phyloP scores from a whole-genome alignment of 2,888 invertebrate genomes.

The Gymnosoma rotundatum region DNA sequence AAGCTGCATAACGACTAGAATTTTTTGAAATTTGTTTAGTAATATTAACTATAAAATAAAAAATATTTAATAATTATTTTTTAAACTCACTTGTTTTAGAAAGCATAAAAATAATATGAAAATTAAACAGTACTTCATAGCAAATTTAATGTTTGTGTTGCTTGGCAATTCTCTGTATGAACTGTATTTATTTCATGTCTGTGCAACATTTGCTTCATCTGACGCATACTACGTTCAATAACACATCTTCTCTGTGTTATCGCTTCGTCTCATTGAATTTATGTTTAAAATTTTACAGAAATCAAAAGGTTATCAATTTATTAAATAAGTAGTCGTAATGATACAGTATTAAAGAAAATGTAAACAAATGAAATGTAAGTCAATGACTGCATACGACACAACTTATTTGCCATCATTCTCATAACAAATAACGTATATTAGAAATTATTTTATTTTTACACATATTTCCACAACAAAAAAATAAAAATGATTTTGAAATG shows the following conservation, averaged over 20 bases:
- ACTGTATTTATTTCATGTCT: conserved; percentile 59
- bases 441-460: too few relatives aligned
- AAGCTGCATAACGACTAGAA: conserved; percentile 53
- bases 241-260: conserved; percentile 31
- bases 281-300: conserved; percentile 40
- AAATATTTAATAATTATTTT: neutral
- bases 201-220: conserved; percentile 50
- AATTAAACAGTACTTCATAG: conserved; percentile 52
- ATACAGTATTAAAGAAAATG: conserved; percentile 4
- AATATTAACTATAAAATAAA: neutral
- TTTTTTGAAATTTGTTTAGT: neutral
- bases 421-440: too few relatives aligned
- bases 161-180: conserved; percentile 59
- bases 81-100: conserved; percentile 49
- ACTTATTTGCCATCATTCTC: neutral
- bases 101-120: conserved; percentile 18
- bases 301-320: conserved; percentile 48
- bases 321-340: neutral
- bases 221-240: conserved; percentile 1
- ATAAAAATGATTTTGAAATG: too few relatives aligned
- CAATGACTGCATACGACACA: conserved; percentile 41
- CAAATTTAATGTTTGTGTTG: conserved; percentile 53
- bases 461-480: too few relatives aligned
- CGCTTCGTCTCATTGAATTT: neutral
- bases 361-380: conserved; percentile 39